These are phyloP conservation scores for Cottus gobio DNA, from an alignment of 2,113 vertebrate genomes.

Conservation along the genomic window DNA sequence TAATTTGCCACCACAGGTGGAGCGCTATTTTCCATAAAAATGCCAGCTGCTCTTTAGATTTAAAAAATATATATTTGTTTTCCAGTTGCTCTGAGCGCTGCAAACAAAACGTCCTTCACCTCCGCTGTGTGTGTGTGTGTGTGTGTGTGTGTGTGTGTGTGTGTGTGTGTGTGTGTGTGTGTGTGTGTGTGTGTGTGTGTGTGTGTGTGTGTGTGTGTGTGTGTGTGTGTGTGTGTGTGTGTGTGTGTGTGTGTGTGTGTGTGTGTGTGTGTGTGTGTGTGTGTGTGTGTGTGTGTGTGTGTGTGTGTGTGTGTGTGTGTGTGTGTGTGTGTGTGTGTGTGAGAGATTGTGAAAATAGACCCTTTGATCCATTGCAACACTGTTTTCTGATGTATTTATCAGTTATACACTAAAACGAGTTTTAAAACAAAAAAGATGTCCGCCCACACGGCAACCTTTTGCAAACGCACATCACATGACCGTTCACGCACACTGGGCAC, in stretches of 20 bases:
- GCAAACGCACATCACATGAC: too few relatives aligned
- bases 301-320: neutral
- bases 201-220: neutral
- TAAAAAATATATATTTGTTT: neutral
- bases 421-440: too few relatives aligned
- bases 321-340: neutral
- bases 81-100: neutral
- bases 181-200: neutral
- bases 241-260: too few relatives aligned
- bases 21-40: neutral
- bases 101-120: neutral
- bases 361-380: neutral
- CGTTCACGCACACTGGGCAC: too few relatives aligned
- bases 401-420: too few relatives aligned
- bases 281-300: neutral
- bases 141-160: neutral
- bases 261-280: neutral
- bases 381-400: neutral
- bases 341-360: neutral
- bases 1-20: too few relatives aligned
- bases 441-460: too few relatives aligned
- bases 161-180: neutral
- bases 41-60: neutral
- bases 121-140: too few relatives aligned
- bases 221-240: too few relatives aligned